These are phyloP conservation scores for Trissonchulus sp. DNA, from an alignment of 2,888 invertebrate species.

Conservation along the genomic window DNA sequence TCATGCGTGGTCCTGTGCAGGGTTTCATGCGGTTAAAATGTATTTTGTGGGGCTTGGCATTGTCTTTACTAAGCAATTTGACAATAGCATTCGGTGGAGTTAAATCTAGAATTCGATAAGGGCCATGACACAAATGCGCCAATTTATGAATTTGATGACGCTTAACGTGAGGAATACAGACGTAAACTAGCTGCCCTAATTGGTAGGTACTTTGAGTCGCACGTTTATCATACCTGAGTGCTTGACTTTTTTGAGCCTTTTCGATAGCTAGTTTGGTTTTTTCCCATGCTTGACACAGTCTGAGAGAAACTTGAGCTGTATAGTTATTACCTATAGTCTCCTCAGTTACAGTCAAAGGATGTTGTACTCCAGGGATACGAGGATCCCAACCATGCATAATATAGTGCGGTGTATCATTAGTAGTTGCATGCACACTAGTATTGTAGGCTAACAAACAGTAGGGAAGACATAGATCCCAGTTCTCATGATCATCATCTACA, in stretches of 20 bases:
- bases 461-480: conserved; percentile 42
- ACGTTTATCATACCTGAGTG: neutral
- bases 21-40: no score
- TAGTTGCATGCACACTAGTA: no score
- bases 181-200: no score
- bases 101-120: conserved; percentile 3
- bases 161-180: neutral
- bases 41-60: neutral
- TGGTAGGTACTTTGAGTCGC: neutral
- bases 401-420: conserved; percentile 35
- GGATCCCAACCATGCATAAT: conserved; percentile 35
- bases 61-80: no score
- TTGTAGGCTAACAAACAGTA: conserved; percentile 40
- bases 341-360: neutral
- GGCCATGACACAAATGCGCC: no score
- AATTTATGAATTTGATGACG: no score
- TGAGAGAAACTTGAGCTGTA: neutral
- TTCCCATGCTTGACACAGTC: neutral
- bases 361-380: conserved; percentile 22
- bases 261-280: neutral
- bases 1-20: no score
- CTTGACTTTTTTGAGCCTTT: neutral
- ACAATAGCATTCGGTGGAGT: neutral
- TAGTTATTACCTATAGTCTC: neutral
- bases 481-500: conserved; percentile 35